A percentile compares a stretch with the other conserved stretches of the same genome.
Conservation (phyloP, 2,888 invertebrate species). For the Leucoma salicis region DNA sequence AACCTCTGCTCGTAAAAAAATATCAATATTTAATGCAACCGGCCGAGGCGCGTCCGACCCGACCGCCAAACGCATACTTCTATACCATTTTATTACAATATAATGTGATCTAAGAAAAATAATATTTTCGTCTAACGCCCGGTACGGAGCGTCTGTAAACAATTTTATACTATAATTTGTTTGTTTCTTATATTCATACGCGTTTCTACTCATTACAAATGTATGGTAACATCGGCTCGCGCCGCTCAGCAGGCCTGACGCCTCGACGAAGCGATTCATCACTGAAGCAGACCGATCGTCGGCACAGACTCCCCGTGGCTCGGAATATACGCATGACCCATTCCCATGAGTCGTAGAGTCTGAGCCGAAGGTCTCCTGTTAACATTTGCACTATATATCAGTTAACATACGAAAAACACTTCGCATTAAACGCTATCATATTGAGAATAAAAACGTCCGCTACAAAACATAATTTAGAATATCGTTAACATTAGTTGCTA, state of each 20-base stretch:
- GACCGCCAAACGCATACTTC: slow-evolving; percentile 50
- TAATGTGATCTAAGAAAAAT: slow-evolving; percentile 82
- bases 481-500: slow-evolving; percentile 48
- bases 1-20: slow-evolving; percentile 72
- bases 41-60: slow-evolving; percentile 33
- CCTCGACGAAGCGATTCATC: slow-evolving; percentile 2
- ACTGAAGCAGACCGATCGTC: neutral
- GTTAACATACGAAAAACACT: slow-evolving; percentile 36
- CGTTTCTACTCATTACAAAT: slow-evolving; percentile 60
- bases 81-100: slow-evolving; percentile 78
- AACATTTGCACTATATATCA: slow-evolving; percentile 30
- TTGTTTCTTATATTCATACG: slow-evolving; percentile 67
- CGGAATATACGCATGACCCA: slow-evolving; percentile 3
- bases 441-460: slow-evolving; percentile 65
- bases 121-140: slow-evolving; percentile 80
- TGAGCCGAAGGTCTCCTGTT: slow-evolving; percentile 13
- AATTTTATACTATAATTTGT: slow-evolving; percentile 80
- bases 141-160: slow-evolving; percentile 69
- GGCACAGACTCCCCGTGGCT: neutral
- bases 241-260: slow-evolving; percentile 31
- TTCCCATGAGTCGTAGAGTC: slow-evolving; percentile 4
- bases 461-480: slow-evolving; percentile 75
- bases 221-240: slow-evolving; percentile 44
- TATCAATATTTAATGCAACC: slow-evolving; percentile 58
- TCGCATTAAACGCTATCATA: slow-evolving; percentile 44